Conservation (phyloP, 1,140 invertebrate genomes). For the Aphaenogaster ashmeadi region DNA sequence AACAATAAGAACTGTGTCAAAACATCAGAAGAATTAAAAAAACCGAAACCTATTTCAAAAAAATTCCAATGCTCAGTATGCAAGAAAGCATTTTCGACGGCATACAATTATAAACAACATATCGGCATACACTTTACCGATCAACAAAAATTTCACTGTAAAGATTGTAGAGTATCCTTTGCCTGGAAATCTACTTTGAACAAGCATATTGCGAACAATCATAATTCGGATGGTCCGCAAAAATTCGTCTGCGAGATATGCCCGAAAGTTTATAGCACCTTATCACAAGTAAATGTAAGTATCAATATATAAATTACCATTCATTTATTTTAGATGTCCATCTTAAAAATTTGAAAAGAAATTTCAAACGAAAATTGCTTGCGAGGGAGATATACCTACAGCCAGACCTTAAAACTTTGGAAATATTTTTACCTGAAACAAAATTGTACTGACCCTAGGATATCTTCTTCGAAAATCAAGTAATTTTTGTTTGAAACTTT, state of each 20-base stretch:
- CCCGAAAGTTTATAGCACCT: constrained; percentile 82
- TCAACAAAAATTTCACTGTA: constrained; percentile 84
- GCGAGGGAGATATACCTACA: too few relatives aligned
- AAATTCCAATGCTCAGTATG: constrained; percentile 82
- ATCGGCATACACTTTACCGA: constrained; percentile 83
- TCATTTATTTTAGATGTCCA: background rate
- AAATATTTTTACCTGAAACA: background rate
- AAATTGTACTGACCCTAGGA: background rate
- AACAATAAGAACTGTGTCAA: constrained; percentile 2
- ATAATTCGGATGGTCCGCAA: constrained; percentile 80
- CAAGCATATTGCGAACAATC: constrained; percentile 82
- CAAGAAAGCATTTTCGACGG: constrained; percentile 80
- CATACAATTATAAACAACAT: constrained; percentile 84
- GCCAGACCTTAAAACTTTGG: background rate
- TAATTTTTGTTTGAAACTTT: background rate
- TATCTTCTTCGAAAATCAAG: background rate
- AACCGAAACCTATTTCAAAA: constrained; percentile 62
- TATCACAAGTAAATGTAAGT: constrained; percentile 84
- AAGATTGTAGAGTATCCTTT: constrained; percentile 82
- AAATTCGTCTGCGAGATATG: constrained; percentile 84
- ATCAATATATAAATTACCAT: constrained; percentile 7
- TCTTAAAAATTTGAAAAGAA: too few relatives aligned
- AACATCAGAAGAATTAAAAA: constrained; percentile 61
- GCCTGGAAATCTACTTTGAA: constrained; percentile 85
- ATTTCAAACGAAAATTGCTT: too few relatives aligned